Percentiles rank a stretch among this genome's conserved stretches.
Evolutionary conservation across 2,888 invertebrate genomes (phyloP).

Genomic region (Busseola fusca): DNA sequence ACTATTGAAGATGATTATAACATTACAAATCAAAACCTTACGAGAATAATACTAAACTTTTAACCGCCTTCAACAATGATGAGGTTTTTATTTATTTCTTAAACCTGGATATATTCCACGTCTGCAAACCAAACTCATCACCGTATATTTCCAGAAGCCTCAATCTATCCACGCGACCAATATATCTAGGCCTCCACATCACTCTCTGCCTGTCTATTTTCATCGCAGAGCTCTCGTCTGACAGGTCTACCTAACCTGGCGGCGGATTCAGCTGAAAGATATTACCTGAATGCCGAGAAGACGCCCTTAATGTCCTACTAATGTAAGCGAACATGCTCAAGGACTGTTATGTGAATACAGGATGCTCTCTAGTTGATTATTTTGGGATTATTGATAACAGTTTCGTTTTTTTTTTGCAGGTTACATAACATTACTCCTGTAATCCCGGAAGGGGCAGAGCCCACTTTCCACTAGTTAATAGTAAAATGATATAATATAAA

Average conservation of each 20-base stretch:
- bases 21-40: not conserved
- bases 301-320: constrained; percentile 73
- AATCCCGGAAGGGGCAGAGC: not conserved
- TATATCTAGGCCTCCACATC: constrained; percentile 47
- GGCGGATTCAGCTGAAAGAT: constrained; percentile 63
- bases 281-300: constrained; percentile 71
- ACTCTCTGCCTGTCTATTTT: constrained; percentile 7
- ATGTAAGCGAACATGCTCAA: constrained; percentile 68
- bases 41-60: not conserved
- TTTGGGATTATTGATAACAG: constrained; percentile 14
- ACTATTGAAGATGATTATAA: too few species aligned
- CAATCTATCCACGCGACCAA: constrained; percentile 55
- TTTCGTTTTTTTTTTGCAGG: not conserved
- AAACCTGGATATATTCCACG: not conserved
- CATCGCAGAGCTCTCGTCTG: constrained; percentile 5
- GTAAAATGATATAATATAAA: too few species aligned
- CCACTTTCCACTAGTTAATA: too few species aligned
- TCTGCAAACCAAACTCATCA: constrained; percentile 27
- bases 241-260: constrained; percentile 60
- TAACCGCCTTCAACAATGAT: too few species aligned
- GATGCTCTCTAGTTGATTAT: constrained; percentile 45
- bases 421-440: not conserved
- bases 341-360: constrained; percentile 53
- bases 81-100: too few species aligned
- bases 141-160: constrained; percentile 53